Evolutionary conservation across 2,888 invertebrate species (phyloP).

Genomic region (Pasiphila rectangulata): DNA sequence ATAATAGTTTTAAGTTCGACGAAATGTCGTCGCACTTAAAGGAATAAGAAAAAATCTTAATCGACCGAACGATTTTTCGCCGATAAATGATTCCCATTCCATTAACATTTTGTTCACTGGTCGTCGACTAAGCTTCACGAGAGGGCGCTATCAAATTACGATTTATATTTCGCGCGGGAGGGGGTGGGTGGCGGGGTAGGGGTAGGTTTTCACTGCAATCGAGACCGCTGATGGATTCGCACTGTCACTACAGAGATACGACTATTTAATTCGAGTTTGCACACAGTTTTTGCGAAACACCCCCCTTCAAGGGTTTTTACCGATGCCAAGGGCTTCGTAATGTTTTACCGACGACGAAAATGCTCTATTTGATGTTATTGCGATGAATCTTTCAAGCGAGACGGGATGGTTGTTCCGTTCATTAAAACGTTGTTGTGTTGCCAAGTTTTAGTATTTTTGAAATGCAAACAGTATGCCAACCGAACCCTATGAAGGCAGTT

Average conservation of each 20-base stretch:
- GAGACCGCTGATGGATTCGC: slow-evolving; percentile 67
- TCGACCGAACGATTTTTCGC: slow-evolving; percentile 20
- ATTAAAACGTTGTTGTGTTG: slow-evolving; percentile 23
- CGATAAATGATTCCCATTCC: slow-evolving; percentile 25
- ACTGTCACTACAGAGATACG: slow-evolving; percentile 66
- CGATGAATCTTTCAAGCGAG: slow-evolving; percentile 19
- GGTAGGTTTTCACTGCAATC: slow-evolving; percentile 56
- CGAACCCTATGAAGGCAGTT: slow-evolving; percentile 5
- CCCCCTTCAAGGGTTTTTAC: slow-evolving; percentile 48
- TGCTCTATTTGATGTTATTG: slow-evolving; percentile 20
- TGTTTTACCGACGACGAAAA: slow-evolving; percentile 39
- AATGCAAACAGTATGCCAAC: slow-evolving; percentile 9
- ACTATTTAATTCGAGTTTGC: slow-evolving; percentile 73
- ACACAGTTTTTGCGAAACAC: slow-evolving; percentile 60
- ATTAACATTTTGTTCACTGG: slow-evolving; percentile 33
- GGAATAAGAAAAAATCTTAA: slow-evolving; percentile 21
- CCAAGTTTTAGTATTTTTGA: slow-evolving; percentile 22
- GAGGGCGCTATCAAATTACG: slow-evolving; percentile 60
- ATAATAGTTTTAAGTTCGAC: too few species aligned
- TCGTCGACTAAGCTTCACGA: slow-evolving; percentile 30
- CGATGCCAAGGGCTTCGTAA: slow-evolving; percentile 43
- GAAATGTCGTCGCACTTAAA: not conserved
- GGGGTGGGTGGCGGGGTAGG: slow-evolving; percentile 31
- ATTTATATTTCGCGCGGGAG: slow-evolving; percentile 50
- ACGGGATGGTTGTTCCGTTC: slow-evolving; percentile 19